Base-by-base conservation (phyloP, 1,140 invertebrate genomes). In the Ceratosolen fusciceps region DNA sequence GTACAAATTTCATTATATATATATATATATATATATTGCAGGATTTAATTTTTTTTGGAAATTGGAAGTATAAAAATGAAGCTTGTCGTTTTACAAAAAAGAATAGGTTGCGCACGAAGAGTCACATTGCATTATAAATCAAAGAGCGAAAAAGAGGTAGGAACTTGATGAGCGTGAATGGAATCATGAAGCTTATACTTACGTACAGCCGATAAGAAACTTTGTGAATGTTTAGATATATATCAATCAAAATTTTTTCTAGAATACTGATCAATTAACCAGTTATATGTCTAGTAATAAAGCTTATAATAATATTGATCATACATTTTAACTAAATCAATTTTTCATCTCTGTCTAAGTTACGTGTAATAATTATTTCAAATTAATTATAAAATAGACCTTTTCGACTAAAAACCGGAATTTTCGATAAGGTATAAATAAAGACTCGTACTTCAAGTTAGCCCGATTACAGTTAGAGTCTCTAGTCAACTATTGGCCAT, bases 61-160 rank as follows among this genome's bases (percentile, higher is more conserved):
- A 19, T 26, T n/a, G 29, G 52, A 75, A 49, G 29, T 37, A 24
- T 43, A 49, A 26, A 60, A 24, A 31, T 65, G n/a, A n/a, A 29
- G 43, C 14, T 65, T 14, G 26, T 26, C 0, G 8, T 49, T 49
- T 49, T 29, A 21, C 10, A 49, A 76, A 52, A 73, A 76, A 39
- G 29, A 76, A 65, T 10, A 74, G 39, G 37, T 26, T 21, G 9
- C 31, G 47, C 31, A 26, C n/a, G 31, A 54, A 68, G 58, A 29
- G 43, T 87, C 83, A 81, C 81, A 84, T 86, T 83, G 84, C 82
- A 80, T 80, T 80, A 84, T 89, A 88, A 88, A 89, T 88, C 88
- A 88, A 87, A 87, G 84, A 68, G 49, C 80, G 83, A 88, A 87
- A 87, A 88, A 86, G 82, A 67, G 77, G 47, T 70, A 80, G 82